These are phyloP conservation scores for Polylopha cassiicola DNA, from an alignment of 2,888 invertebrate genomes.

Conservation along the genomic window DNA sequence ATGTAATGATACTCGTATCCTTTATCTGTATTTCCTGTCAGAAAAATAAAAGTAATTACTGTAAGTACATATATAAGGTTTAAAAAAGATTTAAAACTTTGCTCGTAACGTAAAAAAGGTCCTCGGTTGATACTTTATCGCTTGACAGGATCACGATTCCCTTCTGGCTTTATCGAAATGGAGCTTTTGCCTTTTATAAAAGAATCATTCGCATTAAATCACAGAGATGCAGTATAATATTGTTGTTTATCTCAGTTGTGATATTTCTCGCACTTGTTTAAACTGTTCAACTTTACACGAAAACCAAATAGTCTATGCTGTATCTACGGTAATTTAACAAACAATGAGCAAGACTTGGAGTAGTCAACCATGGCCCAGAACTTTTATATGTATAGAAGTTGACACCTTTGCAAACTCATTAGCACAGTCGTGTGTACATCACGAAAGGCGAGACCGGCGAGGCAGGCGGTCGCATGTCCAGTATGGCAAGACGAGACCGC, in stretches of 20 bases:
- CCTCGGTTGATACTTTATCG: slow-evolving; percentile 21
- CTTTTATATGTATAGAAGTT: slow-evolving; percentile 27
- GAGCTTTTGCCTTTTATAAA: slow-evolving; percentile 25
- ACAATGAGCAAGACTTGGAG: slow-evolving; percentile 7
- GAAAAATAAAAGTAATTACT: no score
- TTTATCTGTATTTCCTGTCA: slow-evolving; percentile 17
- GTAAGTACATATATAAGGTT: no score
- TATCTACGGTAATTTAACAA: no score
- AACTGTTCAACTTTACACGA: slow-evolving; percentile 5
- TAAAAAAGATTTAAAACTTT: no score
- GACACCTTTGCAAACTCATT: slow-evolving; percentile 37
- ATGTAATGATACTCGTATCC: slow-evolving; percentile 42
- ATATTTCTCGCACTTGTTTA: slow-evolving; percentile 11
- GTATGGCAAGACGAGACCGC: slow-evolving; percentile 53
- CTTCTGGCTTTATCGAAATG: slow-evolving; percentile 24
- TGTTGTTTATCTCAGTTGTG: slow-evolving; percentile 19
- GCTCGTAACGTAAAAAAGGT: slow-evolving; percentile 17
- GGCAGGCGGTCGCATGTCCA: slow-evolving; percentile 28
- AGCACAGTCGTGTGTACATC: slow-evolving; percentile 28
- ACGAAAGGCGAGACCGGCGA: slow-evolving; percentile 22
- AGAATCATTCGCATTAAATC: slow-evolving; percentile 29
- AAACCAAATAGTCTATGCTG: no score
- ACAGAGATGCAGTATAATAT: slow-evolving; percentile 25
- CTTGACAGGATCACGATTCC: slow-evolving; percentile 28
- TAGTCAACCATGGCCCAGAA: slow-evolving; percentile 16